Conservation (phyloP, 2,888 invertebrate species). For the Lasioglossum figueresi region DNA sequence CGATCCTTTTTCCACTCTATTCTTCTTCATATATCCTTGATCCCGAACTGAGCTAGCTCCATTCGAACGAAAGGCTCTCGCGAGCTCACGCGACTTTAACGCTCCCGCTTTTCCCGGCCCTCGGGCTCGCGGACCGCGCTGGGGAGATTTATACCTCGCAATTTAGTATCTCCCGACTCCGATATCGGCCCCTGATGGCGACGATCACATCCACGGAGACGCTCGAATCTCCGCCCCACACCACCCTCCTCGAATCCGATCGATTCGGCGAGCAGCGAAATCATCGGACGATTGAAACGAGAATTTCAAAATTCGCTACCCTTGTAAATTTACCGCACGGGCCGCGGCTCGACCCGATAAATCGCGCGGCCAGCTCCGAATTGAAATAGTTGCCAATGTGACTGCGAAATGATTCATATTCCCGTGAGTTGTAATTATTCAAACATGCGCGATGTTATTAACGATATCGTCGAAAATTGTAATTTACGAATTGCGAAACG, state of each 20-base stretch:
- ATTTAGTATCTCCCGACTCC: constrained; percentile 45
- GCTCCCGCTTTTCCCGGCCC: constrained; percentile 31
- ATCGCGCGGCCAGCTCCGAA: constrained; percentile 9
- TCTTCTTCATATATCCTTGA: constrained; percentile 66
- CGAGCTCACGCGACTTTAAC: constrained; percentile 50
- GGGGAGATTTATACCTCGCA: constrained; percentile 55
- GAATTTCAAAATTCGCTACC: constrained; percentile 37
- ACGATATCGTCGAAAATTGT: constrained; percentile 36
- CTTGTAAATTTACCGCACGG: constrained; percentile 18
- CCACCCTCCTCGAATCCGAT: neutral
- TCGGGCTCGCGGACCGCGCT: constrained; percentile 21
- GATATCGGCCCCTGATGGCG: constrained; percentile 32
- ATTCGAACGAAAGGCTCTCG: constrained; percentile 50
- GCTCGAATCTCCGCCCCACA: neutral
- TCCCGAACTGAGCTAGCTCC: constrained; percentile 57
- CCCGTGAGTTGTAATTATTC: constrained; percentile 30
- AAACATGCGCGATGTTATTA: constrained; percentile 32
- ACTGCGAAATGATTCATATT: constrained; percentile 35
- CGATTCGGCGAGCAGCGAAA: constrained; percentile 21
- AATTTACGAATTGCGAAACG: constrained; percentile 1
- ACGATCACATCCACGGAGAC: constrained; percentile 26
- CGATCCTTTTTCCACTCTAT: constrained; percentile 56
- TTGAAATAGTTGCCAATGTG: constrained; percentile 44
- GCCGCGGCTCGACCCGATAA: constrained; percentile 20
- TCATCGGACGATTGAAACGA: constrained; percentile 3